Evolutionary conservation across 2,888 invertebrate species (phyloP), one percentile per base, ranked within the genome.

Genomic region (Cyclophora punctaria): DNA sequence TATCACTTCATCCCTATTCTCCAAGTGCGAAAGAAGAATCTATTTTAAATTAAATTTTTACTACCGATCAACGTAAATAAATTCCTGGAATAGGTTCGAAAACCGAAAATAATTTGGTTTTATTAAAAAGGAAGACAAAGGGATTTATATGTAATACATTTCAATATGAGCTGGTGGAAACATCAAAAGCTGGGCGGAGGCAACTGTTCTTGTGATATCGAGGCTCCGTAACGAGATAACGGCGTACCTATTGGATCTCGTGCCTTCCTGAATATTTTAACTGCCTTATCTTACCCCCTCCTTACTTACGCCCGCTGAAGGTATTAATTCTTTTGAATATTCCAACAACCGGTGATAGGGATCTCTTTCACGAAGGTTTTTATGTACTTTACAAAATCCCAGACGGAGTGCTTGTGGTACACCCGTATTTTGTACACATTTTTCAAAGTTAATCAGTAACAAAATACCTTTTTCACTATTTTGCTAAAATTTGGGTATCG

Each of bases 261-360:
- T 60, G 62, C 50, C 58, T 53, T 65, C 64, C 49, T 72, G 70
- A 72, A 72, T 72, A 70, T 70, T 71, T 71, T 59, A 71, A 66
- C 67, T 59, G 60, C 57, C 58, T 67, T 69, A 65, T 67, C 66
- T 71, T 57, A 56, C 61, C 61, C 63, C 56, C 66, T 44, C 20
- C 34, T 44, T 44, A 44, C 20, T 44, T 20, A 44, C 44, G 44
- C 34, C 34, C 44, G 34, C 44, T 44, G 57, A 56, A 59, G 56
- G 66, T 64, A 67, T 69, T 69, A 71, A 67, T 71, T 66, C 62
- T 66, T 64, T 63, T 71, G 72, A 66, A 73, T 72, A 69, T 69
- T 68, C 62, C 55, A 66, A 58, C 49, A 51, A 45, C 45, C 52
- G 43, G 53, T 57, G 64, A 67, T 64, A 64, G 55, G 54, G 57